A percentile compares a stretch with the other conserved stretches of the same genome.
These are phyloP conservation scores for Orthosia incerta DNA, from an alignment of 2,888 invertebrate species.

Conservation along the genomic window DNA sequence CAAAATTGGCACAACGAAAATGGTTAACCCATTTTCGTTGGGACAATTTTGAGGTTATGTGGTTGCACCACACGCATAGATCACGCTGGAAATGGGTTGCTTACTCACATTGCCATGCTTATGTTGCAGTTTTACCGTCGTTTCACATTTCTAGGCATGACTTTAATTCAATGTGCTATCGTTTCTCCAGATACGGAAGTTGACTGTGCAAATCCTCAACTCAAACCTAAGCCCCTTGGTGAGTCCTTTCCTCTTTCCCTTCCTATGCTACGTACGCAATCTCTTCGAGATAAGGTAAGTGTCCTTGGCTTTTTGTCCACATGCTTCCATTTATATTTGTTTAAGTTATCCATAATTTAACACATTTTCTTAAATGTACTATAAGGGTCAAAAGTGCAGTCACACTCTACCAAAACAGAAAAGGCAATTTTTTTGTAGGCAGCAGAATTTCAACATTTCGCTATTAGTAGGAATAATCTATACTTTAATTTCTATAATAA, in stretches of 20 bases:
- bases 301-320: conserved; percentile 1
- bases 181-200: conserved; percentile 77
- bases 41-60: conserved; percentile 81
- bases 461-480: too few species aligned
- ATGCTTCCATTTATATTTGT: not conserved
- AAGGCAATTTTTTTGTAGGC: too few species aligned
- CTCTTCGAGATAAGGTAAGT: conserved; percentile 19
- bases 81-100: conserved; percentile 6
- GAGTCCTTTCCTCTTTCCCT: conserved; percentile 75
- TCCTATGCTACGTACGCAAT: conserved; percentile 32
- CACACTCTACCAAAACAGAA: too few species aligned
- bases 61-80: conserved; percentile 80
- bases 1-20: too few species aligned
- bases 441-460: too few species aligned
- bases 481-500: too few species aligned
- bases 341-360: too few species aligned
- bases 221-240: conserved; percentile 83
- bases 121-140: not conserved
- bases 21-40: not conserved
- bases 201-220: conserved; percentile 60
- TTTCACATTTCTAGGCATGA: not conserved
- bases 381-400: too few species aligned
- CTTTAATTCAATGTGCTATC: conserved; percentile 26
- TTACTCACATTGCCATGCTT: not conserved
- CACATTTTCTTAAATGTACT: too few species aligned